Base-by-base conservation (phyloP, 2,888 invertebrate genomes). In the Dasypolia templi region DNA sequence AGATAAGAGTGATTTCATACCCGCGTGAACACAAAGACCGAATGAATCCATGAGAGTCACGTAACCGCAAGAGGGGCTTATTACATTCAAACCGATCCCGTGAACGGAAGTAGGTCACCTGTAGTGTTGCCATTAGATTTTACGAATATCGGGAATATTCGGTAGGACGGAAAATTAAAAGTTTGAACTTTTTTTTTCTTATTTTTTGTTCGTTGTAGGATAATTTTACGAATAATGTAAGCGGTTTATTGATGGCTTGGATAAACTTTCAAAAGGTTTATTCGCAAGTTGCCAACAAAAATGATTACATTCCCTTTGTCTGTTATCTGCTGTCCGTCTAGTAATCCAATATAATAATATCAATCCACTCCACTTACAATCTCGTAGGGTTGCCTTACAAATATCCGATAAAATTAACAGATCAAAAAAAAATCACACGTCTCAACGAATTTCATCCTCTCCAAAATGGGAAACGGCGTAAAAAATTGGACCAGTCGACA, bases 91-190 rank as follows among this genome's bases (percentile, higher is more conserved):
- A 42, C 65, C 73, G 67, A 83, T 81, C 65, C 70, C 46, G 58
- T 26, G 62, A 44, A 22, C 73, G 74, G 65, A 86, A 86, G 78
- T 86, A 78, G 85, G 85, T 85, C 85, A 86, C 77, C 85, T 76
- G 72, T 71, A 68, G 73, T 85, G 73, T 68, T 78, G 77, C 67
- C 68, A 78, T 72, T 72, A 68, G 22, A 78, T 72, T 56, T 63
- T 51, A 39, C 53, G 11, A 71, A 73, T 66, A 63, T 53, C 68
- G 49, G 39, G 49, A 51, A 70, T 53, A 68, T 65, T 66, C 49
- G 58, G 29, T 51, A 3, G 44, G 46, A 42, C 53, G 44, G 74
- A 65, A 64, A 83, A 72, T 67, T 68, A 22, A 46, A 70, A 69
- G 22, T 56, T 62, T 3, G 9, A 32, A 51, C 1, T 46, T 17